Evolutionary conservation across 2,113 vertebrate species (phyloP).

Genomic region (Scortum barcoo): DNA sequence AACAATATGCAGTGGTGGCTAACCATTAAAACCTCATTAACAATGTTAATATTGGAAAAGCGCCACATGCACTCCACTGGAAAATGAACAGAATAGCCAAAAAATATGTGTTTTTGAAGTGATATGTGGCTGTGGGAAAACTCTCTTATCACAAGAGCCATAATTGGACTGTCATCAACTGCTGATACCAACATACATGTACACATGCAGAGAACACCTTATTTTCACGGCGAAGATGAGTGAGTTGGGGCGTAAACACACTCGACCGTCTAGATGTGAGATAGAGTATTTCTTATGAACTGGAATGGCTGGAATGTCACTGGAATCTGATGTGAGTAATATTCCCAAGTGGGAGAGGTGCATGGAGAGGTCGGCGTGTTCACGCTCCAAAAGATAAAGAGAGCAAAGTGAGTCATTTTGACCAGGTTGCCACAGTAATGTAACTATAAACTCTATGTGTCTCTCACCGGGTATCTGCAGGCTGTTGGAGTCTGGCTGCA

Average conservation of each 20-base stretch:
- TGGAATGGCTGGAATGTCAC: slow-evolving; percentile 74
- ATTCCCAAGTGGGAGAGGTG: slow-evolving; percentile 61
- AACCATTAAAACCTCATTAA: neutral
- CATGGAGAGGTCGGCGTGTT: slow-evolving; percentile 52
- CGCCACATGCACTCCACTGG: neutral
- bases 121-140: slow-evolving; percentile 3
- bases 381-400: slow-evolving; percentile 45
- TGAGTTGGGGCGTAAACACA: slow-evolving; percentile 6
- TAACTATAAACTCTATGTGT: neutral
- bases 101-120: neutral
- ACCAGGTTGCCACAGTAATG: slow-evolving; percentile 15
- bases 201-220: neutral
- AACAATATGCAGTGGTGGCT: neutral
- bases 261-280: slow-evolving; percentile 7
- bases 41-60: neutral
- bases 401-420: slow-evolving; percentile 37
- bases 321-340: slow-evolving; percentile 52
- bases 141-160: slow-evolving; percentile 2
- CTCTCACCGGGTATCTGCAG: slow-evolving; percentile 81
- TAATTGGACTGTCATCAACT: slow-evolving; percentile 9
- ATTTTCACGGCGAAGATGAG: neutral
- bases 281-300: slow-evolving; percentile 36
- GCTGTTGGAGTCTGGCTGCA: slow-evolving; percentile 74
- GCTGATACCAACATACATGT: neutral
- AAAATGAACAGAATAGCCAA: neutral